A percentile compares a stretch with the other conserved stretches of the same genome.
These are phyloP conservation scores for Nematostella vectensis DNA, from an alignment of 92 coral and sea anemone species.

Conservation along the genomic window DNA sequence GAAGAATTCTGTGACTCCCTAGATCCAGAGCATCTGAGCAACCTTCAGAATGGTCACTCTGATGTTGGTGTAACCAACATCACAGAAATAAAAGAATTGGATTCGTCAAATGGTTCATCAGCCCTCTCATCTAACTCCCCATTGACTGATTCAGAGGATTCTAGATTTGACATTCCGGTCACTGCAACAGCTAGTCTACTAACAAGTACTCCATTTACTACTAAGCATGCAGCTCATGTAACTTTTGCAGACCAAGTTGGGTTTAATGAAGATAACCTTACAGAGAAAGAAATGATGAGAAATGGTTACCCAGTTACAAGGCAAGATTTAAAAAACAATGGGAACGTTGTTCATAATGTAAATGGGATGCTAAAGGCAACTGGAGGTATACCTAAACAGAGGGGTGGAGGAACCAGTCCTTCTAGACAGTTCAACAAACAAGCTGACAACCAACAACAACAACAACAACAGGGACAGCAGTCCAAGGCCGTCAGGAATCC, in stretches of 20 bases:
- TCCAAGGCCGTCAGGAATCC: too few relatives aligned
- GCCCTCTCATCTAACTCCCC: conserved; percentile 36
- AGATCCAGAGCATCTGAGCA: conserved; percentile 82
- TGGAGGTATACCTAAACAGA: too few relatives aligned
- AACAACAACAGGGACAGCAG: too few relatives aligned
- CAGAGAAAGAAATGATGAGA: too few relatives aligned
- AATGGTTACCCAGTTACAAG: too few relatives aligned
- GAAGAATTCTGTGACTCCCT: conserved; percentile 94
- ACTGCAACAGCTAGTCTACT: conserved; percentile 4
- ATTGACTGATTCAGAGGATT: conserved; percentile 52
- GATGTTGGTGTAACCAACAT: background rate
- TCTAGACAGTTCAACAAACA: too few relatives aligned
- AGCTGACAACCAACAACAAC: too few relatives aligned
- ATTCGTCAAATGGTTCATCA: conserved; percentile 19
- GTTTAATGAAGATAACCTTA: too few relatives aligned
- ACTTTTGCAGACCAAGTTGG: conserved; percentile 60
- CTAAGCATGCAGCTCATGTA: conserved; percentile 72
- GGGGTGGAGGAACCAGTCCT: too few relatives aligned
- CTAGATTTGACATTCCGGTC: conserved; percentile 37
- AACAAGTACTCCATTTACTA: conserved; percentile 71
- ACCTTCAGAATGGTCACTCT: conserved; percentile 27
- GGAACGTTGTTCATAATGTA: too few relatives aligned
- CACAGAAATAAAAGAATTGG: conserved; percentile 10
- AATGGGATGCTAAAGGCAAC: too few relatives aligned
- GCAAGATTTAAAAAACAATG: too few relatives aligned